Evolutionary conservation across 2,888 invertebrate species (phyloP), one percentile per base, ranked within the genome.

Genomic region (Amiota mariae): DNA sequence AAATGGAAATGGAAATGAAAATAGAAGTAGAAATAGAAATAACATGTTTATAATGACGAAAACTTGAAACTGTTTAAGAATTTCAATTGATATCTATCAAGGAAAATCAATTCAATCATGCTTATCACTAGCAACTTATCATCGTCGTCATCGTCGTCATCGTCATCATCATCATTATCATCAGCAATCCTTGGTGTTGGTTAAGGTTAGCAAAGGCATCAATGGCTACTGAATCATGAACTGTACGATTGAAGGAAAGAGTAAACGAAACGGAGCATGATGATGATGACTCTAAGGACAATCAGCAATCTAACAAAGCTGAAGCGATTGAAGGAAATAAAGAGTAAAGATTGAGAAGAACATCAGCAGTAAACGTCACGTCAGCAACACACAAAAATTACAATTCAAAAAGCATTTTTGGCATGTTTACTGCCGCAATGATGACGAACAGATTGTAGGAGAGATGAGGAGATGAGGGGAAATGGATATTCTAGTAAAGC

Each of bases 381-480:
- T 57, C 71, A 61, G 61, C 66, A 72, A 36, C 72, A 36, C 36
- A 72, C 77, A 76, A 80, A 79, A 85, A 81, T 81, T 79, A 82
- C 84, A 84, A 85, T 84, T 84, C 85, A 82, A 85, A 85, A 84
- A 85, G 84, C 85, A 84, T 84, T 84, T 36, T 84, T 80, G 84
- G 84, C 78, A 84, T 85, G 84, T 84, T 84, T 84, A 82, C 82
- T 79, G 82, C 76, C 82, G 79, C 80, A 76, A 51, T 68, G 51
- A 24, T 13, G 54, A 49, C 59, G 18, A 36, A 13, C n/a, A 36
- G 13, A 13, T 36, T 36, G 36, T 36, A 2, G 36, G 36, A 36
- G 36, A 36, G 36, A 6, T 0, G 36, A 6, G 8, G 36, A 36
- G 36, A 36, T 2, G 36, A 4, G 36, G 36, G 36, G 36, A 36